Evolutionary conservation across 2,888 invertebrate species (phyloP).

Genomic region (Agapostemon virescens): DNA sequence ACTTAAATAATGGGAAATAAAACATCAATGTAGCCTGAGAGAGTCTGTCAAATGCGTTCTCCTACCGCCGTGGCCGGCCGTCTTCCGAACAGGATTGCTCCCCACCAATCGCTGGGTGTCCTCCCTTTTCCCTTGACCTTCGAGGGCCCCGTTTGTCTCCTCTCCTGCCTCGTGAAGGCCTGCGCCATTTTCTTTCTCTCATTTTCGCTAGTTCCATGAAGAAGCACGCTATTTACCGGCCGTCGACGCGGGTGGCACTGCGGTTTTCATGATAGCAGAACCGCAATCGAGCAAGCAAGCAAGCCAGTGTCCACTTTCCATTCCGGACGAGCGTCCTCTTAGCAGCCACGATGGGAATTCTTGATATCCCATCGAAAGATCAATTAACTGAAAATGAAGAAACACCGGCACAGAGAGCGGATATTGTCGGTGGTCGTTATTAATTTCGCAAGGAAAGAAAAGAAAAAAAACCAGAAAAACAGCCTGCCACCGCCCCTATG

Average conservation of each 20-base stretch:
- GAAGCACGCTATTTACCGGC: constrained; percentile 59
- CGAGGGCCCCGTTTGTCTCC: neutral
- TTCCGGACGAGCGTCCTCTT: constrained; percentile 27
- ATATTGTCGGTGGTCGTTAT: constrained; percentile 22
- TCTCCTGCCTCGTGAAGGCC: constrained; percentile 13
- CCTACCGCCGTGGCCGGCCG: constrained; percentile 23
- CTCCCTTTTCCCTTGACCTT: constrained; percentile 21
- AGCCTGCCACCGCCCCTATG: neutral
- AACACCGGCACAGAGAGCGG: neutral
- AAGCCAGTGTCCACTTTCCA: constrained; percentile 43
- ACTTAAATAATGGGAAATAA: constrained; percentile 69
- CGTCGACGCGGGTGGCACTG: constrained; percentile 69
- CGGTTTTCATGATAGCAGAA: constrained; percentile 61
- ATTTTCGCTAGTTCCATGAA: constrained; percentile 42
- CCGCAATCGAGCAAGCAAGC: constrained; percentile 34
- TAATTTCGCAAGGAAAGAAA: constrained; percentile 30
- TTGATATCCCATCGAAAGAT: constrained; percentile 34
- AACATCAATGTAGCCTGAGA: constrained; percentile 65
- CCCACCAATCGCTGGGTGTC: constrained; percentile 20
- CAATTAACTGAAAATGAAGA: constrained; percentile 42
- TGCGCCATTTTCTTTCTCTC: constrained; percentile 34
- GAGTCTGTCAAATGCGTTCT: constrained; percentile 63
- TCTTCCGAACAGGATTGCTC: constrained; percentile 46
- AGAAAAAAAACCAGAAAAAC: constrained; percentile 18
- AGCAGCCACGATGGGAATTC: constrained; percentile 4